phyloP scores from a whole-genome alignment of 2,113 vertebrate genomes.

The Phocoena sinus region DNA sequence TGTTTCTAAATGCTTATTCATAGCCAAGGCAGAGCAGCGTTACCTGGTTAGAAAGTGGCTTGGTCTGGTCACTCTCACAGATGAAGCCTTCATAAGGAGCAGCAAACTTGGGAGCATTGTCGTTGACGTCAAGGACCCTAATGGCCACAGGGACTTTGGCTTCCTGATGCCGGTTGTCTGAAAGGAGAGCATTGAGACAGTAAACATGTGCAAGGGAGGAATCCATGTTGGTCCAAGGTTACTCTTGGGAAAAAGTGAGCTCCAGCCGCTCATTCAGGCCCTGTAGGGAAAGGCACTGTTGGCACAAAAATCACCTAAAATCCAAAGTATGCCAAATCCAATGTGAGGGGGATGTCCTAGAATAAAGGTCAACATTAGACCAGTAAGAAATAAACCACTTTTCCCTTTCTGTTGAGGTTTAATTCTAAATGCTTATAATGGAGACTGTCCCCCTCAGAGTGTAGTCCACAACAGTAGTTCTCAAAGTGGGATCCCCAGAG shows the following conservation, averaged over 20 bases:
- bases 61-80: slow-evolving; percentile 90
- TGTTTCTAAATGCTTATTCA: not conserved
- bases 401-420: not conserved
- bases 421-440: not conserved
- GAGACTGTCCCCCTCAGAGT: not conserved
- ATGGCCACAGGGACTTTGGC: slow-evolving; percentile 95
- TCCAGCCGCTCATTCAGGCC: no score
- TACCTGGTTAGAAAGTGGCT: slow-evolving; percentile 93
- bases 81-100: slow-evolving; percentile 91
- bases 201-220: not conserved
- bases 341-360: not conserved
- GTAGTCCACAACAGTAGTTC: not conserved
- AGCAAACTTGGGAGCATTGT: slow-evolving; percentile 94
- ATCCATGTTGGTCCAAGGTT: not conserved
- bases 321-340: not conserved
- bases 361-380: not conserved
- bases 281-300: not conserved
- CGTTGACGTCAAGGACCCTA: slow-evolving; percentile 91
- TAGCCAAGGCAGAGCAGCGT: not conserved
- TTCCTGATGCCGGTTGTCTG: slow-evolving; percentile 93
- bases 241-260: not conserved
- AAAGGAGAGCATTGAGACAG: slow-evolving; percentile 19
- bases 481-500: not conserved
- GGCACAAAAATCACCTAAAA: not conserved
- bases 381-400: not conserved